Conservation (phyloP, 2,797 vertebrate genomes). For the Hydrophis major region DNA sequence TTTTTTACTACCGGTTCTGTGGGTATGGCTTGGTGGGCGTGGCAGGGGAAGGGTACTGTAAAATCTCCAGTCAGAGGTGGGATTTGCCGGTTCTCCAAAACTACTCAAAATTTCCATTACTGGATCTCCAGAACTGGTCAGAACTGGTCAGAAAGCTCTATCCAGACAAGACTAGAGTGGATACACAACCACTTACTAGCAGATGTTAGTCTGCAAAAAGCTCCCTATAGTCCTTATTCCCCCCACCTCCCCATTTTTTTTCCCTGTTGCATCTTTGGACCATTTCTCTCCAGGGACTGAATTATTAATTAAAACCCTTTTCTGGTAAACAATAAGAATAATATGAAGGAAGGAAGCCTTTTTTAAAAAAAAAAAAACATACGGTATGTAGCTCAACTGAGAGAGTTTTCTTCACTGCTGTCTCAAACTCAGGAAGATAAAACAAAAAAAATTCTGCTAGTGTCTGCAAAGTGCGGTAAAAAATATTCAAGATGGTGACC, state of each 20-base stretch:
- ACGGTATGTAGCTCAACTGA: background rate
- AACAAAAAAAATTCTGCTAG: background rate
- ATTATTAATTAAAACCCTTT: rapidly evolving
- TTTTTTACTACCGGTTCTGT: no score
- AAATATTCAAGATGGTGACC: background rate
- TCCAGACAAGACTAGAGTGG: background rate
- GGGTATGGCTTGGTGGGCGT: no score
- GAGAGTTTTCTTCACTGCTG: background rate
- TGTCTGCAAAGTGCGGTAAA: background rate
- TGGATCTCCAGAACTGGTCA: no score
- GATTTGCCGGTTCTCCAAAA: no score
- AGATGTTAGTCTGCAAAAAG: conserved; percentile 8
- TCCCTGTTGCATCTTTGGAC: background rate
- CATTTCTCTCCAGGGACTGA: background rate
- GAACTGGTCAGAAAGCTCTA: no score
- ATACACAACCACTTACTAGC: conserved; percentile 27
- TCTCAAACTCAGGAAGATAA: background rate
- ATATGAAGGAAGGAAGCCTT: background rate
- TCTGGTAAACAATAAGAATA: background rate
- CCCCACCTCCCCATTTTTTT: no score
- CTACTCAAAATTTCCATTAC: no score
- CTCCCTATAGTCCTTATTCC: rapidly evolving
- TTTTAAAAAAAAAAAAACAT: no score
- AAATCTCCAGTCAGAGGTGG: no score
- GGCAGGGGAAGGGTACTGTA: no score